Base-by-base conservation (phyloP, 2,113 vertebrate genomes). In the Tachysurus fulvidraco region DNA sequence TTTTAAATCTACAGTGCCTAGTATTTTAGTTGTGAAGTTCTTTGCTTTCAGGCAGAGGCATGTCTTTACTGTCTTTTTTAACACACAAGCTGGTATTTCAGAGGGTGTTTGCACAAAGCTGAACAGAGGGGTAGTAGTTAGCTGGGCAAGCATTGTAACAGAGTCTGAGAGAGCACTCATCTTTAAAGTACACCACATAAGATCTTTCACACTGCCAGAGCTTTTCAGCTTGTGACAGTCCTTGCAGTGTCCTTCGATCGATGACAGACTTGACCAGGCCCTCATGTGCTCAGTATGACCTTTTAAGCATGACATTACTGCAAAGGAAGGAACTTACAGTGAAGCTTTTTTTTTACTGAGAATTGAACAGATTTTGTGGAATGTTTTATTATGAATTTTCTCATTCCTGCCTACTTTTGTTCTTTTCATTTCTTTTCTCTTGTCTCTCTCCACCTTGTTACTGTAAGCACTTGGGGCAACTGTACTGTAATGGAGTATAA, bases 61-160 rank as follows among this genome's bases (percentile, higher is more conserved):
- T 89, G 91, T 44, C 52, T 41, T 28, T 57, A 14, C 52, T 79
- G 28, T 79, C 9, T 21, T 30, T 79, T 62, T 90, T 93, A 91
- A 90, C 88, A 89, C 80, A 52, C 81, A 71, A 62, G 78, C 88
- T 90, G 64, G 89, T 90, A 86, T 93, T 90, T 91, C 78, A 64
- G 90, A 86, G 88, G 79, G 76, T 93, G 90, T 94, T 94, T 93
- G 89, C 88, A 89, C 83, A 84, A 80, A 81, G 84, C 69, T 52
- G 30, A 73, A 83, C 79, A 71, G 25, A 77, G 44, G 57, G 86
- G 57, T 78, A 82, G 62, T 69, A 79, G 79, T 25, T 78, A 44
- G 74, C 16, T 44, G 71, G 81, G n/a, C 59, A 69, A 30, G 5
- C 73, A 74, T 64, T 54, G n/a, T 13, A 52, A 74, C 69, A 76